Conservation (phyloP, 1,140 invertebrate species). For the Elymnias hypermnestra region DNA sequence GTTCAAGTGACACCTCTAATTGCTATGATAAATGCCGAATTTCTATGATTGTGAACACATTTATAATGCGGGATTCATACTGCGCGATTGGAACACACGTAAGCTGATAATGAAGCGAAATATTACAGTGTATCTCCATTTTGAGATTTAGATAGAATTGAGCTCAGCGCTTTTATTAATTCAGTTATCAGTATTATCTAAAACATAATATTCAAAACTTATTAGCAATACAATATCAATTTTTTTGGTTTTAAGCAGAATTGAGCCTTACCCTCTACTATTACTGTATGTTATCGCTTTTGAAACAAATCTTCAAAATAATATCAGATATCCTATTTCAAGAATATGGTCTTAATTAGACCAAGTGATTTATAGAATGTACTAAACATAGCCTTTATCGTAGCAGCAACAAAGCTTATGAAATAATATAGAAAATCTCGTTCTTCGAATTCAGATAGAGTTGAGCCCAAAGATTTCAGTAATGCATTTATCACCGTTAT, state of each 20-base stretch:
- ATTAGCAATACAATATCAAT: too few relatives aligned
- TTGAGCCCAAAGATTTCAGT: not conserved
- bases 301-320: too few relatives aligned
- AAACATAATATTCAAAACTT: not conserved
- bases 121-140: not conserved
- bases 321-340: too few relatives aligned
- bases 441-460: not conserved
- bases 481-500: not conserved
- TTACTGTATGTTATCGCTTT: too few relatives aligned
- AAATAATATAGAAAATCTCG: not conserved
- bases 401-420: not conserved
- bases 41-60: slow-evolving; percentile 30
- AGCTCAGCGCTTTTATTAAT: not conserved
- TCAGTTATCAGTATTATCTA: not conserved
- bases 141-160: not conserved
- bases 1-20: slow-evolving; percentile 24
- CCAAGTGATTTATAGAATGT: not conserved
- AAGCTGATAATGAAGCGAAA: slow-evolving; percentile 15
- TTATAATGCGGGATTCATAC: slow-evolving; percentile 17
- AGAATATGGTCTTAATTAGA: too few relatives aligned
- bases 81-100: slow-evolving; percentile 6
- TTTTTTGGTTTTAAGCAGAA: too few relatives aligned
- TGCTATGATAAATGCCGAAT: slow-evolving; percentile 30
- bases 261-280: too few relatives aligned
- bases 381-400: not conserved